Evolutionary conservation across 2,797 vertebrate species (phyloP).

Genomic region (Tokudaia tokunoshimensis): DNA sequence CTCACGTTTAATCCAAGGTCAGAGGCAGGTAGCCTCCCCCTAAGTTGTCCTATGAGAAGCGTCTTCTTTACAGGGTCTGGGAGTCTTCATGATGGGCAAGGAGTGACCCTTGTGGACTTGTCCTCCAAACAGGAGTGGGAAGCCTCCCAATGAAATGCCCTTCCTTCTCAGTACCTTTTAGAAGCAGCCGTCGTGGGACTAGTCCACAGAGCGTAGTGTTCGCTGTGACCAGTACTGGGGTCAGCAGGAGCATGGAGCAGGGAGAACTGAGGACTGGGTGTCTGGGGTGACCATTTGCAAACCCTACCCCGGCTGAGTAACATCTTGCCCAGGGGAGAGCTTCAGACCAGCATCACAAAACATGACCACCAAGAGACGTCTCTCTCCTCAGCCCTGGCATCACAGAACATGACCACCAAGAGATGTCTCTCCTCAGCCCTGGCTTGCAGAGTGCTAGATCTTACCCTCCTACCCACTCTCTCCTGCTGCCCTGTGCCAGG

Average conservation of each 20-base stretch:
- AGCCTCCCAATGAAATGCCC: too few species aligned
- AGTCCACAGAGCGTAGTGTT: too few species aligned
- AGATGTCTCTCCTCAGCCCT: background rate
- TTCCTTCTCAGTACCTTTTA: background rate
- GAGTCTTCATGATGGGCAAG: background rate
- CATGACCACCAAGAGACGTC: background rate
- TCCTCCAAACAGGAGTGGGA: too few species aligned
- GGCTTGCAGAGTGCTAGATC: background rate
- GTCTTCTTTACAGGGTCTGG: too few species aligned
- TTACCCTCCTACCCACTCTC: background rate
- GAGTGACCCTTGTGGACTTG: background rate
- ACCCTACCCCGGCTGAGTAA: background rate
- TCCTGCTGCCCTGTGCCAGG: background rate
- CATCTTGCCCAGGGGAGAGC: background rate
- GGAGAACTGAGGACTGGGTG: background rate
- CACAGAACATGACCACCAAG: too few species aligned
- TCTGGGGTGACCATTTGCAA: background rate
- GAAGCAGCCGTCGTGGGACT: background rate
- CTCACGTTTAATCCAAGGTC: background rate
- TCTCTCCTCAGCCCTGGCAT: background rate
- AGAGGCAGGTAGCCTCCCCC: background rate
- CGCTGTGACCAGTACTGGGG: rapidly evolving
- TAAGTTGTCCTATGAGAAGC: background rate
- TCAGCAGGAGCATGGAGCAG: background rate
- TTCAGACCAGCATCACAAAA: background rate